Percentiles rank a stretch among this genome's conserved stretches.
phyloP scores from a whole-genome alignment of 2,797 vertebrate genomes.

The Rhinichthys osculus region DNA sequence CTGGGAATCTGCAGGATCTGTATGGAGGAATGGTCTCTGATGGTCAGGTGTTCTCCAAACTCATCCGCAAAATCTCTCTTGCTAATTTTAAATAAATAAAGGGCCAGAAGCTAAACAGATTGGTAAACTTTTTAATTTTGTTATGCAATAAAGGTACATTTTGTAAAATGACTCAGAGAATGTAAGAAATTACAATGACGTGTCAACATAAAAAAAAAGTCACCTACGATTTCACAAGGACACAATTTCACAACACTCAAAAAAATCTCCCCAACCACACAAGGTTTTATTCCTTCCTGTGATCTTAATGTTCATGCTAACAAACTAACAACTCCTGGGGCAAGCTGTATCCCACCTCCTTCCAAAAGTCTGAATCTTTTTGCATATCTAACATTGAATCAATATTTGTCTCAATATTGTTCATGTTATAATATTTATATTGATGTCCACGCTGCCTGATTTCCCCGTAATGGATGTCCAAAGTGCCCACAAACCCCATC shows the following conservation, averaged over 20 bases:
- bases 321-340: slow-evolving; percentile 1
- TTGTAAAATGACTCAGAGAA: slow-evolving; percentile 25
- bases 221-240: slow-evolving; percentile 13
- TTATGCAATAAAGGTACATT: slow-evolving; percentile 13
- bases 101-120: slow-evolving; percentile 50
- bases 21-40: too few species aligned
- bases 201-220: slow-evolving; percentile 11
- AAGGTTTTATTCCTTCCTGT: background rate
- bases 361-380: slow-evolving; percentile 5
- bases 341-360: background rate
- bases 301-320: background rate
- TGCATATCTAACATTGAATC: background rate
- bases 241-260: background rate
- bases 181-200: slow-evolving; percentile 18
- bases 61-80: background rate
- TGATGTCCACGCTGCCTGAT: background rate
- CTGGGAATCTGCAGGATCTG: too few species aligned
- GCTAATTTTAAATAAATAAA: slow-evolving; percentile 3
- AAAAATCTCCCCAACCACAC: background rate
- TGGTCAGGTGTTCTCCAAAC: too few species aligned
- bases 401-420: slow-evolving; percentile 34
- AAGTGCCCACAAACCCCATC: slow-evolving; percentile 9
- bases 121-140: slow-evolving; percentile 54
- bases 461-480: background rate
- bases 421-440: slow-evolving; percentile 3